Conservation (phyloP, 2,797 vertebrate genomes). For the Macropus fuliginosus region DNA sequence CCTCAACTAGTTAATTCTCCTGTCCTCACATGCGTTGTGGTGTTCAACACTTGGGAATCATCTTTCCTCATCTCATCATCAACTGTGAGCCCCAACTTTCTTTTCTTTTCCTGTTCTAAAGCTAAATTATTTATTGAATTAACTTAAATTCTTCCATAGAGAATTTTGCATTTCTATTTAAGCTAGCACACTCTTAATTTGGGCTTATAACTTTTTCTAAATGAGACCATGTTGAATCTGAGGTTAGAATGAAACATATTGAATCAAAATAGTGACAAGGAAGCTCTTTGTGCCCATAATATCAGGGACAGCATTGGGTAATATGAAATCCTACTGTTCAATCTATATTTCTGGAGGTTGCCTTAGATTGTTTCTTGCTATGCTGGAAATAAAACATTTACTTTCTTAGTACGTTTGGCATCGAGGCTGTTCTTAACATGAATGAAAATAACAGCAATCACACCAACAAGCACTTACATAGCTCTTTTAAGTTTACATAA, state of each 20-base stretch:
- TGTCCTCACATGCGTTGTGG: not conserved
- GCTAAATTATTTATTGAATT: not conserved
- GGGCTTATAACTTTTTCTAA: not conserved
- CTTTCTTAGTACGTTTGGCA: conserved; percentile 12
- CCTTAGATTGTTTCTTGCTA: conserved; percentile 16
- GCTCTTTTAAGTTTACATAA: not conserved
- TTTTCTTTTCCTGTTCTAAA: conserved; percentile 40
- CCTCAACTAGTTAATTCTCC: not conserved
- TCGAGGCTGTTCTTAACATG: not conserved
- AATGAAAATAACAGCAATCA: not conserved
- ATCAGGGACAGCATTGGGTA: not conserved
- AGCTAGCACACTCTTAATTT: not conserved
- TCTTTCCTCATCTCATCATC: not conserved
- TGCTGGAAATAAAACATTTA: conserved; percentile 9
- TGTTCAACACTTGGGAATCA: not conserved
- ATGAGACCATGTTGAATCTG: not conserved
- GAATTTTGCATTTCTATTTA: conserved; percentile 36
- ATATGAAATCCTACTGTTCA: not conserved
- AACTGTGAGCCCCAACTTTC: not conserved
- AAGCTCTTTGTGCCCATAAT: conserved; percentile 4
- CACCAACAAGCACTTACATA: not conserved
- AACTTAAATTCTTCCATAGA: not conserved
- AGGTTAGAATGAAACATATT: not conserved
- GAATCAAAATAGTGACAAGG: conserved; percentile 41
- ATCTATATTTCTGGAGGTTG: conserved; percentile 11